Evolutionary conservation across 1,140 invertebrate species (phyloP).

Genomic region (Hydropsyche tenuis): DNA sequence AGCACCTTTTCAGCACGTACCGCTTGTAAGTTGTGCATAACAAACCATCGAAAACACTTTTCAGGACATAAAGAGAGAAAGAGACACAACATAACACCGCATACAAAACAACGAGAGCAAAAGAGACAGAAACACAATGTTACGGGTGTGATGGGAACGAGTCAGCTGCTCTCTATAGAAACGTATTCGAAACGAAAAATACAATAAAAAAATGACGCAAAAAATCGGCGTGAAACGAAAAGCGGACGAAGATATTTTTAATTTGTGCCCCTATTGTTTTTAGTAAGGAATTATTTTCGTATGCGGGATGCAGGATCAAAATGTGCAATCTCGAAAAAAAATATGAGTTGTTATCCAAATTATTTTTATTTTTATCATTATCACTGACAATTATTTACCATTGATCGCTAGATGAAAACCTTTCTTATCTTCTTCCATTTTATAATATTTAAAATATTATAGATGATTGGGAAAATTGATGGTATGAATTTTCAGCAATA

Average conservation of each 20-base stretch:
- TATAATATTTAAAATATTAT: no score
- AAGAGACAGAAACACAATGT: slow-evolving; percentile 26
- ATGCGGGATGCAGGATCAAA: no score
- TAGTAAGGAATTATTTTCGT: no score
- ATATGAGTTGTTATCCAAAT: no score
- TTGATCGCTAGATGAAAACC: no score
- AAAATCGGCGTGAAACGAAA: slow-evolving; percentile 38
- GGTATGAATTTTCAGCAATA: no score
- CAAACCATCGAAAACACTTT: slow-evolving; percentile 51
- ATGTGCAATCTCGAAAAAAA: no score
- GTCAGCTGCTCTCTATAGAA: slow-evolving; percentile 48
- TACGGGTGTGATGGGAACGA: slow-evolving; percentile 47
- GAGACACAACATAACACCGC: slow-evolving; percentile 43
- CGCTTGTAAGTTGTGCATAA: slow-evolving; percentile 46
- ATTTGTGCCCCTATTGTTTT: slow-evolving; percentile 47
- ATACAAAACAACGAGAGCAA: not conserved
- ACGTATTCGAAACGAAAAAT: slow-evolving; percentile 32
- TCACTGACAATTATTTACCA: no score
- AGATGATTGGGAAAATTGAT: no score
- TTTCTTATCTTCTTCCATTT: no score
- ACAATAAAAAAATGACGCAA: slow-evolving; percentile 21
- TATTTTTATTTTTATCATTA: no score
- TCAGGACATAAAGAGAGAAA: slow-evolving; percentile 47
- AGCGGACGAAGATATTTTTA: slow-evolving; percentile 41
- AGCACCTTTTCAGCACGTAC: slow-evolving; percentile 5